Evolutionary conservation across 2,113 vertebrate genomes (phyloP), one percentile per base, ranked within the genome.

Genomic region (Mionectes macconnelli): DNA sequence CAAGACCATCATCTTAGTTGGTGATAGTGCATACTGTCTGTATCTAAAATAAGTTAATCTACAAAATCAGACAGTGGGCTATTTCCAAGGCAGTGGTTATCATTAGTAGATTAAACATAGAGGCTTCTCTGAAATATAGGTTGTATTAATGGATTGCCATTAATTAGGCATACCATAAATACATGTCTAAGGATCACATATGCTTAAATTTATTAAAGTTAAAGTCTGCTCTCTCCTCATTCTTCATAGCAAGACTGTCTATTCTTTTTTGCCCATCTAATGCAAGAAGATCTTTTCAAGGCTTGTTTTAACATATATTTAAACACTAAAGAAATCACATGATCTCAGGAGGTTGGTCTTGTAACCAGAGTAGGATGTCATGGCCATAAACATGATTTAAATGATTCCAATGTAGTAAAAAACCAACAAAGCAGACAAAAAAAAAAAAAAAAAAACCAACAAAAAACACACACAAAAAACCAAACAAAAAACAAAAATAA

Each of bases 231-330:
- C 8, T 68, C 30, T 27, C 6, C 1, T 79, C 7, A 37, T 66
- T 68, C 27, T 82, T 84, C n/a, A 44, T 5, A 57, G 4, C 4
- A 39, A 67, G 14, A 11, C 11, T 64, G 18, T 52, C 72, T 5
- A 23, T 67, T 56, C 8, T 52, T 59, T 70, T 72, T 17, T 73
- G n/a, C 12, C 8, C 6, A 78, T 6, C 3, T 84, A 25, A 49
- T 19, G 7, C 12, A 55, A 63, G 12, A 3, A n/a, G 12, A 20
- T 14, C 2, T 74, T 73, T 47, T 47, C 8, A 75, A 87, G 11
- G 13, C 22, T 62, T 84, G 0, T 96, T 59, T 95, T 90, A 91
- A 93, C 59, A 80, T 28, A 69, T 76, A 72, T 94, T 86, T 96
- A 94, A 96, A 95, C 81, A 90, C 14, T 2, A 84, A 95, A 94